These are phyloP conservation scores for Drosophila birchii DNA, from an alignment of 2,888 invertebrate genomes.

Conservation along the genomic window DNA sequence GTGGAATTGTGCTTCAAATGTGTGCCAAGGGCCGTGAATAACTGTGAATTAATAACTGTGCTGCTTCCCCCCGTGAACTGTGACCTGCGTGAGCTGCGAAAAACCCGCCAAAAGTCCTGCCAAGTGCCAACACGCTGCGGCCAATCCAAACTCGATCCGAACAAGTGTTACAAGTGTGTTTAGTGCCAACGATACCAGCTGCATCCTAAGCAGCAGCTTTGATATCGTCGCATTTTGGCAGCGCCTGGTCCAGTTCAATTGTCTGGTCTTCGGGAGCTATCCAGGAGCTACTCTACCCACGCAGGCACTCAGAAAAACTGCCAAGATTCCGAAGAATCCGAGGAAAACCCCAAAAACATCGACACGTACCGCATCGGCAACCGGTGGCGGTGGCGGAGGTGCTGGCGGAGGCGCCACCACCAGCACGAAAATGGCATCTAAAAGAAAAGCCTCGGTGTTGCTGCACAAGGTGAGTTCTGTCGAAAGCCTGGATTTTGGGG, in stretches of 20 bases:
- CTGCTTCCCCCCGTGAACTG: constrained; percentile 15
- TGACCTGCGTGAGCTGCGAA: constrained; percentile 14
- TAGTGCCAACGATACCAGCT: constrained; percentile 58
- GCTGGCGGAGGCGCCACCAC: constrained; percentile 83
- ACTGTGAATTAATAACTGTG: constrained; percentile 16
- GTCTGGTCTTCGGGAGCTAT: constrained; percentile 67
- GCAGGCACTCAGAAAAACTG: constrained; percentile 76
- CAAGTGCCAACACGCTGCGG: constrained; percentile 24
- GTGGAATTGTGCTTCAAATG: constrained; percentile 9
- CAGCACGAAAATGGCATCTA: constrained; percentile 85
- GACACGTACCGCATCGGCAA: constrained; percentile 84
- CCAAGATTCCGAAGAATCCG: constrained; percentile 84
- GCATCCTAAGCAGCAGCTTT: constrained; percentile 62
- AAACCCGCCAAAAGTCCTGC: constrained; percentile 48
- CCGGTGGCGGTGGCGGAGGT: constrained; percentile 83
- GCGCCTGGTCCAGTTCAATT: constrained; percentile 64
- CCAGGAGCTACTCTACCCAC: constrained; percentile 56
- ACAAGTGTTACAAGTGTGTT: constrained; percentile 64
- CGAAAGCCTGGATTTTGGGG: not conserved
- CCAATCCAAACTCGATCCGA: constrained; percentile 24
- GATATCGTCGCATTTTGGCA: constrained; percentile 72
- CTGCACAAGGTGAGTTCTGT: constrained; percentile 84
- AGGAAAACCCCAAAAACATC: constrained; percentile 84
- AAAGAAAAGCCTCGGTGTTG: constrained; percentile 85
- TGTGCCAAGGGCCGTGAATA: constrained; percentile 31